Base-by-base conservation (phyloP, 2,888 invertebrate genomes). In the Liodrosophila aerea region DNA sequence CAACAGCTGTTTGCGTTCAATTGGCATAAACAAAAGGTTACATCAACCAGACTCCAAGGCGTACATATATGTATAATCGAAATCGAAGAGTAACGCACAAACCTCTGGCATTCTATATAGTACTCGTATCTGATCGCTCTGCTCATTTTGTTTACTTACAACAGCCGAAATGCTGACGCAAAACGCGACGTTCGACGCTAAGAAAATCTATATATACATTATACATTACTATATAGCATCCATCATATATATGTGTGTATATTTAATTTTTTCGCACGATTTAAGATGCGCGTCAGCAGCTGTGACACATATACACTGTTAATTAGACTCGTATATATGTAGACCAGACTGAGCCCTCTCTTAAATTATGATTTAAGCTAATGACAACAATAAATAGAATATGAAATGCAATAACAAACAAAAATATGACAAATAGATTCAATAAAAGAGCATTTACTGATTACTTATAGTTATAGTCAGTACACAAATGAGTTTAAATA, bases 81-180 rank as follows among this genome's bases (percentile, higher is more conserved):
- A 57, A 50, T 50, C 13, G 11, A 18, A 57, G 50, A 49, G 47
- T 45, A 63, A 43, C 5, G 43, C 29, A 70, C 12, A 70, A 49
- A 59, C 54, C 36, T 43, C 31, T 50, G 8, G 15, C 12, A 22
- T 7, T 34, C 8, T 37, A 37, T 37, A 16, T 13, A n/a, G n/a
- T n/a, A 33, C 33, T 31, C n/a, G 11, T 33, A 33, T 33, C n/a
- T n/a, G 46, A 46, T 53, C 49, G 56, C 46, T 49, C 16, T 29
- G 22, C 2, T 52, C 34, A 44, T 16, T 63, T 44, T 69, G 61
- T 69, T 69, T 69, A 69, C 70, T 70, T 53, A 57, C 61, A 70
- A 64, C 36, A 43, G 69, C 41, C 65, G 22, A 70, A 61, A 46
- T 57, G 69, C 69, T 69, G 69, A 69, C 69, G 69, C 69, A 69